Evolutionary conservation across 2,888 invertebrate genomes (phyloP), one percentile per base, ranked within the genome.

Genomic region (Helicoverpa assulta): DNA sequence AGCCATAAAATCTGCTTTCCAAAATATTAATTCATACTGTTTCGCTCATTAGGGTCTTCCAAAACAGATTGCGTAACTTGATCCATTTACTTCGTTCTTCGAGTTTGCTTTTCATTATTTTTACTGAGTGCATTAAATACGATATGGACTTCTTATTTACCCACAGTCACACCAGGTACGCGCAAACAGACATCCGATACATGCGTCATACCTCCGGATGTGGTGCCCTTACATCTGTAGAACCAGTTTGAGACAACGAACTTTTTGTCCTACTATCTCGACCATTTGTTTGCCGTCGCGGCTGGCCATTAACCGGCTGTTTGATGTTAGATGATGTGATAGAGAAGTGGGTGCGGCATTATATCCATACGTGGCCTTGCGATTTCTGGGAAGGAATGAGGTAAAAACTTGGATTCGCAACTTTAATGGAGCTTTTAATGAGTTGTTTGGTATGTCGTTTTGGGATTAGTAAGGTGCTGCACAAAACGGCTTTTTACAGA

Each of bases 191-290:
- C 80, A 86, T 84, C 80, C 80, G 85, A 87, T 86, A 73, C 78
- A 88, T 91, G 90, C 91, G 91, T 91, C 91, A 92, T 82, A 73
- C 77, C 89, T 91, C 89, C 92, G 92, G 92, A 92, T 92, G 92
- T 92, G 91, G 91, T 89, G 82, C 85, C 86, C 85, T 82, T 86
- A 88, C 89, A 90, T 87, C 86, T 88, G 84, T 81, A 77, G 83
- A 93, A 92, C 94, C 90, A 82, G 92, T 93, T 93, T 81, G 82
- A 85, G 84, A 79, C 79, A 83, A 82, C 86, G 72, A 79, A 84
- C 84, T 91, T 93, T 93, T 94, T 92, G 90, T 90, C 84, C 87
- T 83, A 79, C 88, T 89, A 90, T 89, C 88, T 87, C 82, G 80
- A 87, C 83, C 89, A 90, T 92, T 90, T 91, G 90, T 90, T 91